Conservation (phyloP, 2,888 invertebrate genomes). For the Loripinus fragilis region DNA sequence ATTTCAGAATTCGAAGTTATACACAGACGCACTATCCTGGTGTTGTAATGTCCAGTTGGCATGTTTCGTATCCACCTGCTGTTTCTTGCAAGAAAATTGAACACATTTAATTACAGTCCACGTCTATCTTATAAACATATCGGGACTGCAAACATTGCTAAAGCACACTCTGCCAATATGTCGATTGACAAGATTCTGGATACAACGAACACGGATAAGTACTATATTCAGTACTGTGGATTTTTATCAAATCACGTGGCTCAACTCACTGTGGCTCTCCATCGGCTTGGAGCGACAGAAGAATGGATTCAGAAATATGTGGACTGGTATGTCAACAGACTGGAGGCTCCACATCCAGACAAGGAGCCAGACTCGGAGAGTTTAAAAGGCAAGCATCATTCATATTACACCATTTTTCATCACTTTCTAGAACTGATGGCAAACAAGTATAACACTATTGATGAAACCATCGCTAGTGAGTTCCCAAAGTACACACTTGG, state of each 20-base stretch:
- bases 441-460: constrained; percentile 25
- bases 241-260: constrained; percentile 52
- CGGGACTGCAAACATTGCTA: too few relatives aligned
- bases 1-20: too few relatives aligned
- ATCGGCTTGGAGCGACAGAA: constrained; percentile 42
- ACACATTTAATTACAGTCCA: too few relatives aligned
- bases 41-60: too few relatives aligned
- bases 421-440: constrained; percentile 33
- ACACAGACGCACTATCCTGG: too few relatives aligned
- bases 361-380: constrained; percentile 22
- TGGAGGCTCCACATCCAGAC: constrained; percentile 30
- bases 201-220: constrained; percentile 37
- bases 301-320: constrained; percentile 42
- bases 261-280: constrained; percentile 53
- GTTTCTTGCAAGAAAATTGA: too few relatives aligned
- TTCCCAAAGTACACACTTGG: constrained; percentile 50
- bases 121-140: too few relatives aligned
- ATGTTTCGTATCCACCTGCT: too few relatives aligned
- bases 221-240: constrained; percentile 45
- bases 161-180: too few relatives aligned
- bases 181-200: constrained; percentile 17
- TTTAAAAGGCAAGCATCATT: constrained; percentile 43
- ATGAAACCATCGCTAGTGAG: constrained; percentile 42
- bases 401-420: constrained; percentile 41
- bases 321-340: constrained; percentile 32